Percentiles rank a stretch among this genome's conserved stretches.
phyloP scores from a whole-genome alignment of 1,140 invertebrate species.

The Frieseomelitta varia region DNA sequence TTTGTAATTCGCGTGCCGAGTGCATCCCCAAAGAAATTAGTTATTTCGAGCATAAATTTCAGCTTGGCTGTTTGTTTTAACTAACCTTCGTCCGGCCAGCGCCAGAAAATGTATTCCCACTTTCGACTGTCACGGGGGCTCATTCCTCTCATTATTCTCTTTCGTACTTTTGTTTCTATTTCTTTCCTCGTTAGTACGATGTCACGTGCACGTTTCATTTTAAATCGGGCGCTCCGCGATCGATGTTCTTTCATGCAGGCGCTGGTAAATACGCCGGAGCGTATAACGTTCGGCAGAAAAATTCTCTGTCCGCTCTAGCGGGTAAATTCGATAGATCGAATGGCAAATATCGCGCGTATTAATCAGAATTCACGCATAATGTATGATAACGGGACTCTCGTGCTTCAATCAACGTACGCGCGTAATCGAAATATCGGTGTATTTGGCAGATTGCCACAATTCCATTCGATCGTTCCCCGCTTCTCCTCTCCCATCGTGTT shows the following conservation, averaged over 20 bases:
- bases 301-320: conserved; percentile 48
- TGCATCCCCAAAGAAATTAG: conserved; percentile 10
- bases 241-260: conserved; percentile 8
- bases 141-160: too few relatives aligned
- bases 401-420: not conserved
- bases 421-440: conserved; percentile 7
- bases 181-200: not conserved
- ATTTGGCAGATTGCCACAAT: conserved; percentile 34
- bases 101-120: conserved; percentile 26
- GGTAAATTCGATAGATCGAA: conserved; percentile 40
- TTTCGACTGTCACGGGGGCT: not conserved
- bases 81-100: conserved; percentile 1
- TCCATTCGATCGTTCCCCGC: conserved; percentile 8
- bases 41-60: conserved; percentile 40
- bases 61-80: conserved; percentile 31
- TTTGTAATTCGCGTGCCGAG: conserved; percentile 14
- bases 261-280: not conserved
- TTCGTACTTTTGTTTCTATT: not conserved
- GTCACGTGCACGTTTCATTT: not conserved
- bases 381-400: not conserved
- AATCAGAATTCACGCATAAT: conserved; percentile 5
- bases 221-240: not conserved
- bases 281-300: conserved; percentile 30
- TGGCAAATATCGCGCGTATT: not conserved
- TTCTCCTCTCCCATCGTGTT: not conserved